Percentiles rank a stretch among this genome's conserved stretches.
Evolutionary conservation across 2,113 vertebrate genomes (phyloP).

Genomic region (Pagrus major): DNA sequence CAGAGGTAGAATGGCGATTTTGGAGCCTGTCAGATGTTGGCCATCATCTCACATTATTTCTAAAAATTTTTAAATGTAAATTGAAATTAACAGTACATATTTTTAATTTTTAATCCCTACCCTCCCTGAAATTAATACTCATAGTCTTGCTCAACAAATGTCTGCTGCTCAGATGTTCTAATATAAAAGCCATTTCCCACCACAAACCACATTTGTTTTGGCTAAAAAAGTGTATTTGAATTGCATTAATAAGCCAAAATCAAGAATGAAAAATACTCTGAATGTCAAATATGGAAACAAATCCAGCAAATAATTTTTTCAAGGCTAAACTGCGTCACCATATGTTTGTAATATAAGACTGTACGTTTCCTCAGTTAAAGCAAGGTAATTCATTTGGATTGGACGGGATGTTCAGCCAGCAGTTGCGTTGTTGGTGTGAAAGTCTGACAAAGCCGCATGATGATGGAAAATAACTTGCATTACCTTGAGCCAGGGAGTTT

Average conservation of each 20-base stretch:
- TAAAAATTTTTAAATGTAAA: neutral
- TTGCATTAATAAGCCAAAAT: neutral
- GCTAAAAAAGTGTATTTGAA: neutral
- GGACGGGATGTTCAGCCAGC: constrained; percentile 1
- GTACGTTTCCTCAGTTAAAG: neutral
- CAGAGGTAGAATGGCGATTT: neutral
- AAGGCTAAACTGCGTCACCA: neutral
- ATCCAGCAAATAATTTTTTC: neutral
- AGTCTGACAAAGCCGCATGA: neutral
- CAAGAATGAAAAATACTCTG: neutral
- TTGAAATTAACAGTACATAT: constrained; percentile 6
- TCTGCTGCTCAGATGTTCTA: neutral
- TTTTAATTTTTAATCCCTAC: neutral
- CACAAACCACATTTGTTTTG: neutral
- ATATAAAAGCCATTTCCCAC: neutral
- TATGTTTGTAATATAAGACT: neutral
- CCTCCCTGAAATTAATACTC: neutral
- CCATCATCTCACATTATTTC: neutral
- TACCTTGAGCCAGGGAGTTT: constrained; percentile 2
- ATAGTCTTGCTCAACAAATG: neutral
- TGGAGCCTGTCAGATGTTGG: neutral
- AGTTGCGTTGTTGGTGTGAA: constrained; percentile 10
- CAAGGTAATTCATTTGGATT: constrained; percentile 2
- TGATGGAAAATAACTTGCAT: constrained; percentile 21
- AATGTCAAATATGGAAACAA: neutral